Percentiles rank a stretch among this genome's conserved stretches.
Evolutionary conservation across 2,888 invertebrate genomes (phyloP).

Genomic region (Dicyrtomina minuta): DNA sequence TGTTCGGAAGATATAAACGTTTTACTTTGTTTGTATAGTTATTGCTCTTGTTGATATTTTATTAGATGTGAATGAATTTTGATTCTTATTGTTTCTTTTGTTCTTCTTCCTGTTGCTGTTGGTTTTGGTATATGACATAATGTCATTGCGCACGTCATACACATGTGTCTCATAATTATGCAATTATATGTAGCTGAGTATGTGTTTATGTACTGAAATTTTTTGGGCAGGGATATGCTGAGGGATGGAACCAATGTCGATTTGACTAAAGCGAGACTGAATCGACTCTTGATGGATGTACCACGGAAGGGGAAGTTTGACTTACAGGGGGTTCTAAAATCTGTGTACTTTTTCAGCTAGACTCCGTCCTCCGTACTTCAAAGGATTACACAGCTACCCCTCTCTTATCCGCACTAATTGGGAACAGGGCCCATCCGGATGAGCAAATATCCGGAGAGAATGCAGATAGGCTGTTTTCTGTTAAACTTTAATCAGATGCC

Average conservation of each 20-base stretch:
- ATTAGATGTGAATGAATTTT: neutral
- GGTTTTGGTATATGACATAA: no score
- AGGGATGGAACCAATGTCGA: slow-evolving; percentile 58
- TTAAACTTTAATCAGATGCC: no score
- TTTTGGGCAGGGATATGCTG: neutral
- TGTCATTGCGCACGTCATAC: no score
- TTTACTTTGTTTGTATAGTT: no score
- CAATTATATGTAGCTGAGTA: neutral
- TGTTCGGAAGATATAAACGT: no score
- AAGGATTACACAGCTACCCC: neutral
- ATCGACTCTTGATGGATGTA: slow-evolving; percentile 64
- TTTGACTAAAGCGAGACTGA: slow-evolving; percentile 65
- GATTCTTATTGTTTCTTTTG: neutral
- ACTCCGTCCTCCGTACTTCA: neutral
- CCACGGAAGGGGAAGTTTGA: slow-evolving; percentile 78
- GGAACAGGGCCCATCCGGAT: neutral
- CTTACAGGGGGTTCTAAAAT: slow-evolving; percentile 71
- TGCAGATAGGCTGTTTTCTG: no score
- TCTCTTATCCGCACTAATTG: no score
- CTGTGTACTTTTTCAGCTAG: slow-evolving; percentile 84
- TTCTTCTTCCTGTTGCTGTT: no score
- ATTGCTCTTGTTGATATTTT: neutral
- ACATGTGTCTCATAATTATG: neutral
- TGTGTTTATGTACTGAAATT: neutral
- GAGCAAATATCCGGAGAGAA: no score